These are phyloP conservation scores for Morinoia aosen DNA, from an alignment of 2,888 invertebrate genomes.

Conservation along the genomic window DNA sequence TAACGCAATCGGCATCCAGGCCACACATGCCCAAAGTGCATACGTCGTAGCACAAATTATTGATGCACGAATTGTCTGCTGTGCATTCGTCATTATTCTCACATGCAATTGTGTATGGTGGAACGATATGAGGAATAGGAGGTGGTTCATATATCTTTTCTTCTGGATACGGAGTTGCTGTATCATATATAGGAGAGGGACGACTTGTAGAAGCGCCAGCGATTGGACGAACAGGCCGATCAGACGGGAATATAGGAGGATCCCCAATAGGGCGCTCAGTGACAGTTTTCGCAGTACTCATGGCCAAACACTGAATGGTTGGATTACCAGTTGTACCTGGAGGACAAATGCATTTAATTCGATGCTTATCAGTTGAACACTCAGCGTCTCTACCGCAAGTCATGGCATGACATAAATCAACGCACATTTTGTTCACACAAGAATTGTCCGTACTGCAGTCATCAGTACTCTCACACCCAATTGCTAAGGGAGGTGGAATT, in stretches of 20 bases:
- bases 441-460: conserved; percentile 87
- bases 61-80: conserved; percentile 81
- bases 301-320: conserved; percentile 78
- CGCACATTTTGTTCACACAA: conserved; percentile 84
- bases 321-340: conserved; percentile 83
- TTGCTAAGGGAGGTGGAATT: conserved; percentile 79
- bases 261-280: conserved; percentile 59
- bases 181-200: conserved; percentile 8
- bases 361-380: conserved; percentile 69
- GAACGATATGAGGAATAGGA: conserved; percentile 48
- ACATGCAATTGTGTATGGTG: conserved; percentile 58
- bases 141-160: conserved; percentile 11
- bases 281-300: conserved; percentile 71
- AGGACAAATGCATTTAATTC: conserved; percentile 70
- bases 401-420: conserved; percentile 86
- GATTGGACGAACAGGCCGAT: conserved; percentile 2
- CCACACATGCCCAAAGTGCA: conserved; percentile 80
- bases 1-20: conserved; percentile 83
- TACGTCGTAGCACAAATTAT: conserved; percentile 82
- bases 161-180: conserved; percentile 19
- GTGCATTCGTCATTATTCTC: conserved; percentile 78
- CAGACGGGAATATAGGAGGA: background rate
- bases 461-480: conserved; percentile 86
- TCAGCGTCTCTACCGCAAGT: conserved; percentile 76
- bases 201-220: background rate